phyloP scores from a whole-genome alignment of 1,140 invertebrate genomes.

The Onthophagus taurus region DNA sequence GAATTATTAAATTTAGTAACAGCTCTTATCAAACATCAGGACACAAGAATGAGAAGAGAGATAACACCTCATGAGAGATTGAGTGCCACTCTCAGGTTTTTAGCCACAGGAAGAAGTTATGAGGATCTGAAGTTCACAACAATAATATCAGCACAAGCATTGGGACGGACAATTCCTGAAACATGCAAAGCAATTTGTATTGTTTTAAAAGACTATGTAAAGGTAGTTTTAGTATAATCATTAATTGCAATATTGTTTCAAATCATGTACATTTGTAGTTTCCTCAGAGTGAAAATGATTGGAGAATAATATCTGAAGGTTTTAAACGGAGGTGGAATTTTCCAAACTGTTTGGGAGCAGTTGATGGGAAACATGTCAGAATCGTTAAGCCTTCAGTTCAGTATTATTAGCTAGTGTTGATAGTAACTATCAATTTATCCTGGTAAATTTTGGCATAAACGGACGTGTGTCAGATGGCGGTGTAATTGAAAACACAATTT shows the following conservation, averaged over 20 bases:
- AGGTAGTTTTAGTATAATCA: slow-evolving; percentile 16
- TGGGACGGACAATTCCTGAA: slow-evolving; percentile 27
- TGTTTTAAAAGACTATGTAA: slow-evolving; percentile 19
- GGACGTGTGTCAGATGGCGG: slow-evolving; percentile 29
- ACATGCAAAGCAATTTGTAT: slow-evolving; percentile 22
- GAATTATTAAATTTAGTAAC: slow-evolving; percentile 19
- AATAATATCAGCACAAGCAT: slow-evolving; percentile 25
- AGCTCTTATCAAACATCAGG: slow-evolving; percentile 24
- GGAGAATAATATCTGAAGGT: too few species aligned
- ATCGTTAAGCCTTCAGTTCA: too few species aligned
- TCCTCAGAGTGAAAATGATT: too few species aligned
- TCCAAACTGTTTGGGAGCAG: too few species aligned
- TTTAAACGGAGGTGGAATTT: too few species aligned
- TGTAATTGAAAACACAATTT: slow-evolving; percentile 26
- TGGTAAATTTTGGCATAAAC: slow-evolving; percentile 18
- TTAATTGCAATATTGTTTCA: too few species aligned
- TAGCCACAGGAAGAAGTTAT: slow-evolving; percentile 21
- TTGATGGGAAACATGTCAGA: too few species aligned
- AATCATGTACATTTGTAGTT: too few species aligned
- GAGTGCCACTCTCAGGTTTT: slow-evolving; percentile 24
- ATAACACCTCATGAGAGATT: slow-evolving; percentile 26
- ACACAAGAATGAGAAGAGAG: slow-evolving; percentile 22
- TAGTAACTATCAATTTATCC: slow-evolving; percentile 1
- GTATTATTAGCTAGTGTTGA: slow-evolving; percentile 6
- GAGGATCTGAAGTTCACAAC: slow-evolving; percentile 28